Conservation (phyloP, 2,888 invertebrate species). For the Tiliacea aurago region DNA sequence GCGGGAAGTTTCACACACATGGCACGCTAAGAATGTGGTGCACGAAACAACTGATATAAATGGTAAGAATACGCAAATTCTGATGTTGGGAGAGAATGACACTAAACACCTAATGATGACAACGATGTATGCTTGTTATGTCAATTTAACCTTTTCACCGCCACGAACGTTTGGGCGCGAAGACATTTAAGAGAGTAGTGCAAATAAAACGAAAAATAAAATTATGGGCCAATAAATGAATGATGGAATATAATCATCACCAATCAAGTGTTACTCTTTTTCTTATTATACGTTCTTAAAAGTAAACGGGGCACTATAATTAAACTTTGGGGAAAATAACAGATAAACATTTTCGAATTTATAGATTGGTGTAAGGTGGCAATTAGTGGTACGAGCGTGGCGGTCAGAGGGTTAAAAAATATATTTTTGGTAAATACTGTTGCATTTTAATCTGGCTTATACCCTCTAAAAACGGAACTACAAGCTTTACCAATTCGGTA, state of each 20-base stretch:
- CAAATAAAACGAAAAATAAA: background rate
- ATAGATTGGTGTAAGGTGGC: slow-evolving; percentile 41
- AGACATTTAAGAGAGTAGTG: background rate
- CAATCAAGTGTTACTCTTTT: slow-evolving; percentile 11
- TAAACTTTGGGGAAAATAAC: background rate
- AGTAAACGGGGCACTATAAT: background rate
- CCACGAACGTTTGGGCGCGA: slow-evolving; percentile 48
- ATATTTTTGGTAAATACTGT: slow-evolving; percentile 48
- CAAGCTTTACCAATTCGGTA: slow-evolving; percentile 51
- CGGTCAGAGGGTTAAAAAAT: slow-evolving; percentile 54
- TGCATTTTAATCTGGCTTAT: slow-evolving; percentile 41
- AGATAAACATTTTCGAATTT: slow-evolving; percentile 6
- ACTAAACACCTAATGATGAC: slow-evolving; percentile 18
- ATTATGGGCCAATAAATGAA: background rate
- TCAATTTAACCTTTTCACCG: slow-evolving; percentile 37
- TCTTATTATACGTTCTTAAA: slow-evolving; percentile 7
- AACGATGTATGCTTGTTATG: background rate
- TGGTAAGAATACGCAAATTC: slow-evolving; percentile 49
- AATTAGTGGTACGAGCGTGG: slow-evolving; percentile 59
- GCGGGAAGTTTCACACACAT: slow-evolving; percentile 40
- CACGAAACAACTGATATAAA: slow-evolving; percentile 27
- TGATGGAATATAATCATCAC: background rate
- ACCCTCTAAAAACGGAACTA: slow-evolving; percentile 55
- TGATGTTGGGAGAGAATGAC: slow-evolving; percentile 62
- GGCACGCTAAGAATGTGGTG: slow-evolving; percentile 43